Evolutionary conservation across 2,888 invertebrate genomes (phyloP).

Genomic region (Epinotia brunnichana): DNA sequence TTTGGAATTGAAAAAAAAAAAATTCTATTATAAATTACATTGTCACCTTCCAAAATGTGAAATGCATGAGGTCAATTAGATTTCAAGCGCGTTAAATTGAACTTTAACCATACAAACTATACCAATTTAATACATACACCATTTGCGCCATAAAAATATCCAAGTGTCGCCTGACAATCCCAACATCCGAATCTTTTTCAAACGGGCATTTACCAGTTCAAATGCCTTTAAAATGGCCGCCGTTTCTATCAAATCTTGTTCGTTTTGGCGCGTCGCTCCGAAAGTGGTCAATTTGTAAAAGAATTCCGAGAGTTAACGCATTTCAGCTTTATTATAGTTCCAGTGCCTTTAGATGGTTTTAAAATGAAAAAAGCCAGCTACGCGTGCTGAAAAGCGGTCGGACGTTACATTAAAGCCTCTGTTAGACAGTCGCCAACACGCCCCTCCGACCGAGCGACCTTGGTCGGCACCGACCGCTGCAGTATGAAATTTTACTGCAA

Average conservation of each 20-base stretch:
- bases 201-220: constrained; percentile 14
- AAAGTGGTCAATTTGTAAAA: constrained; percentile 31
- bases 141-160: neutral
- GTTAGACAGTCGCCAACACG: too few relatives aligned
- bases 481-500: too few relatives aligned
- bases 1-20: too few relatives aligned
- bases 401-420: too few relatives aligned
- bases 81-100: neutral
- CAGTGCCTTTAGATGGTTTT: constrained; percentile 4
- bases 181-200: neutral
- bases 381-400: too few relatives aligned
- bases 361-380: too few relatives aligned
- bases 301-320: constrained; percentile 9
- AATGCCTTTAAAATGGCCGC: constrained; percentile 20
- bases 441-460: too few relatives aligned
- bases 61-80: too few relatives aligned
- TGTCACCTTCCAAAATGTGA: too few relatives aligned
- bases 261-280: constrained; percentile 6
- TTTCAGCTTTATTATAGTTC: constrained; percentile 17
- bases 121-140: neutral
- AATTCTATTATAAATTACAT: too few relatives aligned
- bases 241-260: constrained; percentile 10
- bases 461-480: too few relatives aligned
- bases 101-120: too few relatives aligned
- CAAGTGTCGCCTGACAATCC: neutral